These are phyloP conservation scores for Drosophila birchii DNA, from an alignment of 2,888 invertebrate genomes.

Conservation along the genomic window DNA sequence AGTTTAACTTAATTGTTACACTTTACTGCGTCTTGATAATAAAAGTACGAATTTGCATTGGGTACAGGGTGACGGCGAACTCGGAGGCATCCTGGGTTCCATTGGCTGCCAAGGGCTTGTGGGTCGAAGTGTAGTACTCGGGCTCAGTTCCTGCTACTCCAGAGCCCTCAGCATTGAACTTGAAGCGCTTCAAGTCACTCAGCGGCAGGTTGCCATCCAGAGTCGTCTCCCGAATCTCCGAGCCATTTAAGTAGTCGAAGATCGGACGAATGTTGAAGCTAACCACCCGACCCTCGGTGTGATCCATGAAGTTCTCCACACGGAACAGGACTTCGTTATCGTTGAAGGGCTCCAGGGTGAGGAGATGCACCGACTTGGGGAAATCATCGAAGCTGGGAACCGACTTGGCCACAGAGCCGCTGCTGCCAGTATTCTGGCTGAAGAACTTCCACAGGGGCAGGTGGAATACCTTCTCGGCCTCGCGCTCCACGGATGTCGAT, in stretches of 20 bases:
- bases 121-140: conserved; percentile 69
- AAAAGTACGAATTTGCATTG: conserved; percentile 84
- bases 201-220: conserved; percentile 90
- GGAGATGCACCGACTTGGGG: conserved; percentile 89
- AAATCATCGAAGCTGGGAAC: conserved; percentile 83
- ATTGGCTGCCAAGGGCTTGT: conserved; percentile 63
- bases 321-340: conserved; percentile 88
- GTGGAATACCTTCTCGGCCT: conserved; percentile 86
- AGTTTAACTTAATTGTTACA: neutral
- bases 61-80: conserved; percentile 77
- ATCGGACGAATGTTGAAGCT: conserved; percentile 84
- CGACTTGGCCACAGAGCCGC: conserved; percentile 80
- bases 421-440: conserved; percentile 84
- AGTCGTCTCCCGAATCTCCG: conserved; percentile 87
- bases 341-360: conserved; percentile 92
- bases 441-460: conserved; percentile 88
- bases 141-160: conserved; percentile 29
- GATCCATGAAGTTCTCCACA: conserved; percentile 88
- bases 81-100: conserved; percentile 61
- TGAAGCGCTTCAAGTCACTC: conserved; percentile 85
- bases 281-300: conserved; percentile 85
- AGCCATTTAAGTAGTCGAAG: conserved; percentile 87
- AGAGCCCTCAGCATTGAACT: conserved; percentile 76
- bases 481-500: conserved; percentile 83
- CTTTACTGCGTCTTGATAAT: conserved; percentile 53